Evolutionary conservation across 2,888 invertebrate genomes (phyloP), one percentile per base, ranked within the genome.

Genomic region (Nemoura dubitans): DNA sequence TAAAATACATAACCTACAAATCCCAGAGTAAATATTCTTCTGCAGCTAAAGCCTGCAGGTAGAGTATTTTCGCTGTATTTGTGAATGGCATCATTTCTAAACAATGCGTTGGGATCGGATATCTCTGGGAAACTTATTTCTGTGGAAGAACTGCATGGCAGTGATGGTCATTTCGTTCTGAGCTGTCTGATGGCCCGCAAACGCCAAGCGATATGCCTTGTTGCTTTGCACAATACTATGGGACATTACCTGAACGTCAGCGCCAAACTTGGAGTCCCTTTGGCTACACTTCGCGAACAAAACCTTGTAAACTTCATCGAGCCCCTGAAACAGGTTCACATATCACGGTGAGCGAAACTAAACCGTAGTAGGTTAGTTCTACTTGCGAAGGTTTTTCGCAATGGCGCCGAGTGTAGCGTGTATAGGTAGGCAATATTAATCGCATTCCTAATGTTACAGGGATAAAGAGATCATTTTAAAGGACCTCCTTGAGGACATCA

Each of bases 221-320:
- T 96, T 84, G 93, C 94, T 85, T 92, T 95, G 87, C 96, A 96
- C 90, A 95, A 96, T 89, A 94, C 95, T 0, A 92, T 95, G 83
- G 93, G 93, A 86, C 96, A 96, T 90, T 96, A 96, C 90, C 94
- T 95, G 87, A 95, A 94, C 91, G 93, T 96, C 59, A 95, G 96
- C 21, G 94, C 95, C 90, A 95, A 95, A 89, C 92, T 96, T 90
- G 96, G 96, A 85, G 96, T 95, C 90, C 96, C 96, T 90, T 91
- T 96, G 43, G 92, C 93, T 59, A 91, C 92, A 85, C 91, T 93
- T 87, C 90, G 92, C 30, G 92, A 92, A 82, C 90, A 92, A 25
- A 93, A 93, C 83, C 91, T 91, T n/a, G 91, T 94, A 0, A 91
- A 91, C 36, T 91, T 93, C 2, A 91, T 94, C 29, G 94, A 94